A percentile compares a stretch with the other conserved stretches of the same genome.
These are phyloP conservation scores for Drosophila nigromelanica DNA, from an alignment of 1,140 invertebrate genomes.

Conservation along the genomic window DNA sequence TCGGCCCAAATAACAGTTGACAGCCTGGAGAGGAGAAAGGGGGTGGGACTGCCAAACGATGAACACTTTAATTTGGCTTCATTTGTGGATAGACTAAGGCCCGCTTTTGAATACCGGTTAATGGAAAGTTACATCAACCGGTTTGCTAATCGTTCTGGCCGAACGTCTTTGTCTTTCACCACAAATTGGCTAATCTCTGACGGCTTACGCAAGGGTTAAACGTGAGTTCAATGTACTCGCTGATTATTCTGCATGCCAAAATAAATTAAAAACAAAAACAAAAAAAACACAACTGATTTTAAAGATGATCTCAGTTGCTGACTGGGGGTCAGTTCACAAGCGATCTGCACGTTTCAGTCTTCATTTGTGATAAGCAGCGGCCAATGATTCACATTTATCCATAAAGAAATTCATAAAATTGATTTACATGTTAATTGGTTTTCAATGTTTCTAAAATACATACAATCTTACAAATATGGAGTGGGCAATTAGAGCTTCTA, in stretches of 20 bases:
- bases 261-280: too few species aligned
- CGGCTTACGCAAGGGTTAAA: constrained; percentile 43
- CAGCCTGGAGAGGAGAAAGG: constrained; percentile 35
- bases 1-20: constrained; percentile 21
- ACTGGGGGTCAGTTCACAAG: neutral
- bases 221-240: constrained; percentile 31
- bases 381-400: neutral
- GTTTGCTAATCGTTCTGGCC: constrained; percentile 50
- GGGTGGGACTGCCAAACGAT: constrained; percentile 10
- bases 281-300: constrained; percentile 2
- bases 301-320: constrained; percentile 13
- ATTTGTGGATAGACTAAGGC: constrained; percentile 18
- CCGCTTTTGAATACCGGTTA: constrained; percentile 33
- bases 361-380: constrained; percentile 3
- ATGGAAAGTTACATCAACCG: constrained; percentile 46
- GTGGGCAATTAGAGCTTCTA: constrained; percentile 4
- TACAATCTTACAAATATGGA: neutral
- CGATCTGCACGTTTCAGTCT: constrained; percentile 6
- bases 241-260: neutral
- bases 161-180: constrained; percentile 29
- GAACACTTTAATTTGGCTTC: constrained; percentile 28
- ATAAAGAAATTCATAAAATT: constrained; percentile 4
- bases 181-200: constrained; percentile 43
- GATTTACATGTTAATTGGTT: constrained; percentile 2
- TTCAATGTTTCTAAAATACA: constrained; percentile 7